A percentile compares a stretch with the other conserved stretches of the same genome.
Conservation (phyloP, 2,888 invertebrate genomes). For the Synergus japonicus region DNA sequence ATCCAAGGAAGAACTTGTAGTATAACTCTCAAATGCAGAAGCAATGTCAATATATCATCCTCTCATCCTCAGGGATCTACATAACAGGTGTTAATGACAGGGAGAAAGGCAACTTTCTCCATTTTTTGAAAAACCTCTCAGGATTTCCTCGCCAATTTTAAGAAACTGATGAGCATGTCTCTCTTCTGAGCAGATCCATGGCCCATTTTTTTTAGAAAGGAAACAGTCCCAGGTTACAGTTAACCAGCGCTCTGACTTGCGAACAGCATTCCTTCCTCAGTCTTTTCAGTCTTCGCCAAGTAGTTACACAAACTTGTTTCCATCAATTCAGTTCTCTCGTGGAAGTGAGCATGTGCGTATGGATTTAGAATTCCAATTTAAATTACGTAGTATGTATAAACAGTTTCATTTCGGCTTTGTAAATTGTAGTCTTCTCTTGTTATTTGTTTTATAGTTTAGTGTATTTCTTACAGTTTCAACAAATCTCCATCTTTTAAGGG, state of each 20-base stretch:
- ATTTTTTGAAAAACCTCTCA: slow-evolving; percentile 27
- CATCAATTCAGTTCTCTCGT: slow-evolving; percentile 28
- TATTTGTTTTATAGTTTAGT: not conserved
- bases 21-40: not conserved
- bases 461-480: not conserved
- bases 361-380: not conserved
- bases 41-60: slow-evolving; percentile 11
- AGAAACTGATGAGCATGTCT: slow-evolving; percentile 25
- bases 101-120: slow-evolving; percentile 38
- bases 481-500: not conserved
- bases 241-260: slow-evolving; percentile 35
- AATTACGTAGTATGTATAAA: not conserved
- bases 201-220: slow-evolving; percentile 41
- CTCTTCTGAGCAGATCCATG: slow-evolving; percentile 37
- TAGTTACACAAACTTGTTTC: slow-evolving; percentile 26
- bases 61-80: not conserved
- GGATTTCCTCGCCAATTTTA: slow-evolving; percentile 26
- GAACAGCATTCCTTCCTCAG: slow-evolving; percentile 22
- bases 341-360: slow-evolving; percentile 25
- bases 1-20: not conserved
- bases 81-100: slow-evolving; percentile 26
- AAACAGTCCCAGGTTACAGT: slow-evolving; percentile 40
- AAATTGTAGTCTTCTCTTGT: not conserved
- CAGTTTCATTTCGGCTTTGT: not conserved
- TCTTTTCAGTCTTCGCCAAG: slow-evolving; percentile 24